A percentile compares a stretch with the other conserved stretches of the same genome.
Conservation (phyloP, 1,140 invertebrate species). For the Aphidius gifuensis region DNA sequence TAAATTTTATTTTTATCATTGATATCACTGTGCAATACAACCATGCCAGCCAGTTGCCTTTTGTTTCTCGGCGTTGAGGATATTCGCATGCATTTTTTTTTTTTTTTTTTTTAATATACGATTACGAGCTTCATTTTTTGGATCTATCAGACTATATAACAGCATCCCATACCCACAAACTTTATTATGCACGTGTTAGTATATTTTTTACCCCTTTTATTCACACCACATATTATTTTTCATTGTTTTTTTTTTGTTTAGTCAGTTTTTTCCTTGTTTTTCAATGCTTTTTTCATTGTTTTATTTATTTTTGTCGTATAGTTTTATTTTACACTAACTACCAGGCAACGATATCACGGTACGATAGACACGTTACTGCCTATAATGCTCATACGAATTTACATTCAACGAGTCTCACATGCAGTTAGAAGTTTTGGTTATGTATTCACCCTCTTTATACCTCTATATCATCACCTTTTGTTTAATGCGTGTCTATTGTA, state of each 20-base stretch:
- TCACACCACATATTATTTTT: conserved; percentile 26
- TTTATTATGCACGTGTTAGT: conserved; percentile 20
- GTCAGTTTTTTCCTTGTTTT: conserved; percentile 5
- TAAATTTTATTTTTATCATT: neutral
- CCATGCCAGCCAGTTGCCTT: conserved; percentile 7
- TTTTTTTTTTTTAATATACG: conserved; percentile 26
- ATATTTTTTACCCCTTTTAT: conserved; percentile 19
- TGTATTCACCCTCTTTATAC: conserved; percentile 19
- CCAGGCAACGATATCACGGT: conserved; percentile 36
- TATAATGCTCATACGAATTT: conserved; percentile 17
- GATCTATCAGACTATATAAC: conserved; percentile 34
- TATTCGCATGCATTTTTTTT: too few relatives aligned
- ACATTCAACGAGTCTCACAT: conserved; percentile 11
- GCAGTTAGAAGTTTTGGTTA: conserved; percentile 26
- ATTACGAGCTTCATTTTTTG: conserved; percentile 35
- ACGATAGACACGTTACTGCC: conserved; percentile 20
- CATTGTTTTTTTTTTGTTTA: conserved; percentile 18
- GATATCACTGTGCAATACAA: too few relatives aligned
- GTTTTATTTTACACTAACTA: conserved; percentile 27
- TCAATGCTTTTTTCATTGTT: conserved; percentile 6
- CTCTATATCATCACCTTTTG: conserved; percentile 15
- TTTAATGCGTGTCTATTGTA: conserved; percentile 30
- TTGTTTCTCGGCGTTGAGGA: conserved; percentile 5
- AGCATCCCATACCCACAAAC: conserved; percentile 8
- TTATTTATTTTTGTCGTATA: conserved; percentile 12